Base-by-base conservation (phyloP, 2,797 vertebrate species). In the Mionectes olivaceus region DNA sequence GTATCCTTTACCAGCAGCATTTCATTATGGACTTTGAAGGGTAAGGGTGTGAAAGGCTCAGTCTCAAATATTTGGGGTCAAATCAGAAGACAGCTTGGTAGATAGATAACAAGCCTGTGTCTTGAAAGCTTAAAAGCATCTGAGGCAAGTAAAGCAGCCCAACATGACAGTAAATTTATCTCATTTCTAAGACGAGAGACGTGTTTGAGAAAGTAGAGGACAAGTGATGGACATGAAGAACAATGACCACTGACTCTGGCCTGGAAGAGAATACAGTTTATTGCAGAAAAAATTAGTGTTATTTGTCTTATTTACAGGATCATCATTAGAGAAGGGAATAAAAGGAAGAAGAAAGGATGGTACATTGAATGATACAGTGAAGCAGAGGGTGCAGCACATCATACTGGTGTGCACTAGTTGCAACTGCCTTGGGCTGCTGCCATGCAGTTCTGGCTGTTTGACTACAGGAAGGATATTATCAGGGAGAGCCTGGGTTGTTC, bases 1-100 rank as follows among this genome's bases (percentile, higher is more conserved):
- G 0, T 0, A 0, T 59, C 39, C 39, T 83, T 83, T 27, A 43
- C 10, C 0, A 1, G 35, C 47, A 74, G 28, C 13, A 0, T 74
- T 56, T 87, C 2, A 1, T 46, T 61, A 14, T 56, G 46, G 41
- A 74, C 5, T 39, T 89, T 39, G 44, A 28, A 64, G 56, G 47
- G 33, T 39, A 24, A 27, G 24, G 21, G 13, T 81, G 19, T 28
- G 30, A 80, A 90, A 53, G 37, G 9, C 23, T 64, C 46, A 37
- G 13, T 60, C 41, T 32, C 21, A 19, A 35, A 8, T 61, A 27
- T 55, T 57, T 49, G 41, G 17, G 11, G 9, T 68, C 39, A 63
- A 47, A 68, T 60, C 24, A 52, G n/a, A 57, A 83, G 46, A 39
- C 18, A 32, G 43, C 33, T 83, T 86, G 35, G 35, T 35, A 35